Percentiles rank a stretch among this genome's conserved stretches.
These are phyloP conservation scores for Altica lythri DNA, from an alignment of 2,888 invertebrate genomes.

Conservation along the genomic window DNA sequence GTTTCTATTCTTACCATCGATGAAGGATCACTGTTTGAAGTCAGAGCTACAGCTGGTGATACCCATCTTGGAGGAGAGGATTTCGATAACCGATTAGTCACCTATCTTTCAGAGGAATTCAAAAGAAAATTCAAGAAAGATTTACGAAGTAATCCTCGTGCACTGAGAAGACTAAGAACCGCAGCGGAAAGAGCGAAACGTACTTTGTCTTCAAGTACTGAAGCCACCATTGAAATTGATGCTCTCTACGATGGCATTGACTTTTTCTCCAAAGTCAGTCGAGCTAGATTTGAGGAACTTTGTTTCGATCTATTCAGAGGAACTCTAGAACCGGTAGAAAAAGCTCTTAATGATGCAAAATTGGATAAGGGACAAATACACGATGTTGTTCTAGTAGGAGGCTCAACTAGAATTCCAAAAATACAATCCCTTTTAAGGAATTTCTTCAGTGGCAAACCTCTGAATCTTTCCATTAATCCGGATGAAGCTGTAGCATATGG, in stretches of 20 bases:
- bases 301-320: constrained; percentile 71
- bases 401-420: constrained; percentile 80
- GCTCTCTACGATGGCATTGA: constrained; percentile 75
- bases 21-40: constrained; percentile 84
- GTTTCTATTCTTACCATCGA: constrained; percentile 84
- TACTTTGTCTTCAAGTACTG: constrained; percentile 76
- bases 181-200: constrained; percentile 81
- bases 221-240: constrained; percentile 77
- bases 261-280: constrained; percentile 72
- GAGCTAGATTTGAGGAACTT: constrained; percentile 78
- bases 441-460: constrained; percentile 68
- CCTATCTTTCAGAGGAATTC: constrained; percentile 69
- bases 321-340: constrained; percentile 71
- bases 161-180: constrained; percentile 71
- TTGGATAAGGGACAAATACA: constrained; percentile 76
- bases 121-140: constrained; percentile 74
- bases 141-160: constrained; percentile 63
- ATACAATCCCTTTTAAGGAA: constrained; percentile 75
- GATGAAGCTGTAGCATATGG: constrained; percentile 55
- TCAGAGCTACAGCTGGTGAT: constrained; percentile 81
- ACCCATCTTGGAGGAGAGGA: constrained; percentile 83
- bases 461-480: constrained; percentile 54
- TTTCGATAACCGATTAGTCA: constrained; percentile 63
- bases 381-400: constrained; percentile 82
- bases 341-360: constrained; percentile 78